Conservation (phyloP, 2,888 invertebrate species). For the Lepidochrysops patricia region DNA sequence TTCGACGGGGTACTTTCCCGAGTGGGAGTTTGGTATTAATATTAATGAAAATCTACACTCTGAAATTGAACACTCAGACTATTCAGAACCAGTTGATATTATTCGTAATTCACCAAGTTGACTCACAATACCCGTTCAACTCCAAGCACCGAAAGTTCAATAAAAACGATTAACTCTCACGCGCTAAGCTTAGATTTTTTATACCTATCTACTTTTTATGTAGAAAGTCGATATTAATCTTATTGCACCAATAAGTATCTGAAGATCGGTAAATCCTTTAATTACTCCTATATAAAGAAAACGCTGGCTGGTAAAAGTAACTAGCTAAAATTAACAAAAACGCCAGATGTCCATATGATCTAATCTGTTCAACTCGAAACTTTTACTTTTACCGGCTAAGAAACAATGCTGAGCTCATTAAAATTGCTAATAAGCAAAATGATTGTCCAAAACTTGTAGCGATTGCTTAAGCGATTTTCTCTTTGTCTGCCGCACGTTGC, state of each 20-base stretch:
- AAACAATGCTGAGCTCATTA: conserved; percentile 23
- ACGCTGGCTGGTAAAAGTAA: too few relatives aligned
- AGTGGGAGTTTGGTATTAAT: too few relatives aligned
- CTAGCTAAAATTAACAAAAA: background rate
- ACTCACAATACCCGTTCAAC: too few relatives aligned
- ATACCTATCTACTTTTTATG: too few relatives aligned
- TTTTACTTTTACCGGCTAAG: conserved; percentile 9
- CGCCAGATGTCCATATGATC: background rate
- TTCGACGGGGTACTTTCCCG: too few relatives aligned
- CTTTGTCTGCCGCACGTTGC: conserved; percentile 21
- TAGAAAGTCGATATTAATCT: too few relatives aligned
- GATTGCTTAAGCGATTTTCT: conserved; percentile 13
- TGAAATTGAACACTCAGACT: too few relatives aligned
- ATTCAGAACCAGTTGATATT: background rate
- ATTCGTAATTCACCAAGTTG: background rate
- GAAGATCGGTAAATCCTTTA: background rate
- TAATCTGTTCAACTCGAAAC: background rate
- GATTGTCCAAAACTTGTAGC: conserved; percentile 24
- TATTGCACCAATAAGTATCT: too few relatives aligned
- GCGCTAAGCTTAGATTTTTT: too few relatives aligned
- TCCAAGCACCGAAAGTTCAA: too few relatives aligned
- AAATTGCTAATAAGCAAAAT: conserved; percentile 32
- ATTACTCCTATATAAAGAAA: background rate
- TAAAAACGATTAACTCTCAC: too few relatives aligned
- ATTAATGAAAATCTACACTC: too few relatives aligned